These are phyloP conservation scores for Pristionchus fissidentatus DNA, from an alignment of 2,888 invertebrate species.

Conservation along the genomic window DNA sequence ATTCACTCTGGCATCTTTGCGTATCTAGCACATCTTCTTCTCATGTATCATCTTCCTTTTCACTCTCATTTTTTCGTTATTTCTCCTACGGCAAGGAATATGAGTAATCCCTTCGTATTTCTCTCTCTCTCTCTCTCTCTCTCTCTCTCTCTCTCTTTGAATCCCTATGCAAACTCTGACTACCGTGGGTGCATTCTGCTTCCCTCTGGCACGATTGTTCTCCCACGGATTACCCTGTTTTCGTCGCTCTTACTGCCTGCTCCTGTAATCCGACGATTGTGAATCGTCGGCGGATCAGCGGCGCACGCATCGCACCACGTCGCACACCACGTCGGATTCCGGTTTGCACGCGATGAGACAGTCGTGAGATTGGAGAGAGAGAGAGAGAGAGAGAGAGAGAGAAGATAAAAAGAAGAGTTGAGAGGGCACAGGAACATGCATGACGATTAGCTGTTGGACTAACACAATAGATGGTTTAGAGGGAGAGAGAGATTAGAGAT, in stretches of 20 bases:
- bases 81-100: no score
- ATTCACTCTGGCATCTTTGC: no score
- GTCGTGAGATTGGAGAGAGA: conserved; percentile 14
- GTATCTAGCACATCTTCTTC: no score
- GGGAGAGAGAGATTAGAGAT: no score
- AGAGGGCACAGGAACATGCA: conserved; percentile 19
- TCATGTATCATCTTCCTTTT: no score
- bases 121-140: conserved; percentile 1
- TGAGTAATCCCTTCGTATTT: background rate
- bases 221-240: conserved; percentile 1
- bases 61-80: no score
- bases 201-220: background rate
- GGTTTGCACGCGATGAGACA: conserved; percentile 29
- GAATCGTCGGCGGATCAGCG: background rate
- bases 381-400: no score
- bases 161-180: conserved; percentile 5
- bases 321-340: background rate
- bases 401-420: no score
- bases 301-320: background rate
- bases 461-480: conserved; percentile 41
- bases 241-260: background rate
- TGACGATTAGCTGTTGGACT: conserved; percentile 27
- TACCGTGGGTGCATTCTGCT: background rate
- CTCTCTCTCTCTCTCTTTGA: background rate
- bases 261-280: background rate